These are phyloP conservation scores for Saxidomus purpurata DNA, from an alignment of 1,140 invertebrate genomes.

Conservation along the genomic window DNA sequence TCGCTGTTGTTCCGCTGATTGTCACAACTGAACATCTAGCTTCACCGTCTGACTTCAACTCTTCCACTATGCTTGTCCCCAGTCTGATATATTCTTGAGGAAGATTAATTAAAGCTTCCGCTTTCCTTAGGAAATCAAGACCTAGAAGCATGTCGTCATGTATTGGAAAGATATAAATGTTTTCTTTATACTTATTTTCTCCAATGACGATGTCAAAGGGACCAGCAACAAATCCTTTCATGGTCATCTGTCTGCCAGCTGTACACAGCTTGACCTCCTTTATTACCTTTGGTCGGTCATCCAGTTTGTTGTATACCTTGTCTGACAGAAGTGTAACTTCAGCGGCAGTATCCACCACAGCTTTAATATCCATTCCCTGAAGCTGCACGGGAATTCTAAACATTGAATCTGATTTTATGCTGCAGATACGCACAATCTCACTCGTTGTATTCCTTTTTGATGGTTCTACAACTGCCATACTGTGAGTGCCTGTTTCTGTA, in stretches of 20 bases:
- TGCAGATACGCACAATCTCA: background rate
- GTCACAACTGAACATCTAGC: no score
- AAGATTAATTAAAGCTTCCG: background rate
- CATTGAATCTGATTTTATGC: background rate
- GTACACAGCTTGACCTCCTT: no score
- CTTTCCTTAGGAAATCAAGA: slow-evolving; percentile 14
- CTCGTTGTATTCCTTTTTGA: no score
- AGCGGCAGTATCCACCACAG: slow-evolving; percentile 22
- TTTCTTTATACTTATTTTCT: background rate
- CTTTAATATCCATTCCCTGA: background rate
- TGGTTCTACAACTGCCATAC: no score
- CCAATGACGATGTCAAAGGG: background rate
- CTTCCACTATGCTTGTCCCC: no score
- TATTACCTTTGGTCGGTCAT: background rate
- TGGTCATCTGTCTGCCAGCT: background rate
- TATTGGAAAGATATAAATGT: background rate
- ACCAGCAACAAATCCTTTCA: slow-evolving; percentile 2
- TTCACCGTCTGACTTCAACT: no score
- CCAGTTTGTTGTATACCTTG: background rate
- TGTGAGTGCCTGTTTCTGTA: no score
- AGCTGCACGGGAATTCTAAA: background rate
- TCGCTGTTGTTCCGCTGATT: no score
- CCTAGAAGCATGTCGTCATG: slow-evolving; percentile 23
- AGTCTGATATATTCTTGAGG: background rate
- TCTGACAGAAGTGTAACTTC: slow-evolving; percentile 1